Conservation (phyloP, 2,888 invertebrate species). For the Platycheirus albimanus region DNA sequence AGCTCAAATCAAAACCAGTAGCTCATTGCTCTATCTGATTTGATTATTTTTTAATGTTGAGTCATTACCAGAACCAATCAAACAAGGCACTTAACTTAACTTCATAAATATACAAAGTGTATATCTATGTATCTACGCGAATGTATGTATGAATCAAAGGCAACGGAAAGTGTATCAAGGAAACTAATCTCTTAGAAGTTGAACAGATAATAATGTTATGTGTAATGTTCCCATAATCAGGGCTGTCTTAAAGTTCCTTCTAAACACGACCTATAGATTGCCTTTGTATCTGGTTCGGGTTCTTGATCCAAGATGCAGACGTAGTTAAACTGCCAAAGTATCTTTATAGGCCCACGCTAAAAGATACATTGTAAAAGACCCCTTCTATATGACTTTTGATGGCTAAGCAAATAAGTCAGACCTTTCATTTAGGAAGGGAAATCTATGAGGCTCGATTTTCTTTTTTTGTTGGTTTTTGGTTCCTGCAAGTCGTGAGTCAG, state of each 20-base stretch:
- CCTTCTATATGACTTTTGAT: conserved; percentile 9
- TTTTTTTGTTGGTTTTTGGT: conserved; percentile 19
- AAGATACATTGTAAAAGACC: conserved; percentile 35
- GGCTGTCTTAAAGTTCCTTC: conserved; percentile 46
- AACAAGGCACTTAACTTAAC: conserved; percentile 37
- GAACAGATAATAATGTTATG: neutral
- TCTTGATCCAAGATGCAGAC: conserved; percentile 14
- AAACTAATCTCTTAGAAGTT: conserved; percentile 27
- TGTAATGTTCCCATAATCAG: neutral
- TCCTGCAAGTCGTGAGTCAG: conserved; percentile 48
- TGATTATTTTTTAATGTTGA: conserved; percentile 6
- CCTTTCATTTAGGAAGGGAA: conserved; percentile 43
- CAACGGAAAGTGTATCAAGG: neutral
- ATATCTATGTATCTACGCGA: too few species aligned
- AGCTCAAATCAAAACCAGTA: conserved; percentile 57
- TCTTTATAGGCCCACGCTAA: conserved; percentile 44
- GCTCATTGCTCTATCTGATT: conserved; percentile 41
- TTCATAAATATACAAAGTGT: neutral
- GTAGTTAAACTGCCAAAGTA: conserved; percentile 2
- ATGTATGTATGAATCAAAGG: neutral
- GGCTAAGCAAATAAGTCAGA: conserved; percentile 44
- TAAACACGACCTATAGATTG: conserved; percentile 20
- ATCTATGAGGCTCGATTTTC: conserved; percentile 51
- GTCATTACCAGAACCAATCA: conserved; percentile 20
- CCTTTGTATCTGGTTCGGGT: neutral